Evolutionary conservation across 2,797 vertebrate species (phyloP), one percentile per base, ranked within the genome.

Genomic region (Sternarchorhynchus goeldii): DNA sequence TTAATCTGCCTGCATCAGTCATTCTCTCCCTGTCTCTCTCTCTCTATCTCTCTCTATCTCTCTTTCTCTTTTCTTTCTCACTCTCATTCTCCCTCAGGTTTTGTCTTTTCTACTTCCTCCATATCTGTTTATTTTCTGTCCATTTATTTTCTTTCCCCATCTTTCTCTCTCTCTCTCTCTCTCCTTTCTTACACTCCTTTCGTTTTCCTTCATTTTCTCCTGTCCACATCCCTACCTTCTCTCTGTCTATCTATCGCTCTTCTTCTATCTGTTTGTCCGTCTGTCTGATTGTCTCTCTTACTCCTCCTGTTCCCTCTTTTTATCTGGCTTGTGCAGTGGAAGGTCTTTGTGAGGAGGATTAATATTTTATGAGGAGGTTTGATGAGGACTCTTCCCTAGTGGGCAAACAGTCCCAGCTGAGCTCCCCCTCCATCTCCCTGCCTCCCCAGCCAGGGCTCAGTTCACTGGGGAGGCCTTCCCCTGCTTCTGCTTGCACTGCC

Each of bases 281-380:
- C 10, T 41, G 4, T 41, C 21, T 41, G 4, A 6, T 41, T 4
- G 18, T 21, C 34, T 31, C 63, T 4, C 7, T 39, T n/a, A 0
- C 31, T 34, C 31, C 18, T 64, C 53, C 16, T n/a, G n/a, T 4
- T 34, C 4, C 4, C 50, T 56, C 14, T n/a, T 18, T 36, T 12
- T 84, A 76, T 79, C 77, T 81, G 62, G 65, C 72, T 62, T 50
- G 20, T 81, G 53, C 69, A 56, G 77, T 75, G 76, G 36, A 74
- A 65, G 75, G 68, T 76, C 82, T 83, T 82, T 82, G 85, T 83
- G 85, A 76, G 84, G 68, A 83, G 80, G 80, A 90, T 91, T 88
- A 92, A 92, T 91, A 89, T 88, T 91, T 81, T 88, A 92, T 92
- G 89, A 91, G 88, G 79, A 14, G 75, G 84, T 88, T 87, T 89